Conservation (phyloP, 2,888 invertebrate genomes). For the Rhingia campestris region DNA sequence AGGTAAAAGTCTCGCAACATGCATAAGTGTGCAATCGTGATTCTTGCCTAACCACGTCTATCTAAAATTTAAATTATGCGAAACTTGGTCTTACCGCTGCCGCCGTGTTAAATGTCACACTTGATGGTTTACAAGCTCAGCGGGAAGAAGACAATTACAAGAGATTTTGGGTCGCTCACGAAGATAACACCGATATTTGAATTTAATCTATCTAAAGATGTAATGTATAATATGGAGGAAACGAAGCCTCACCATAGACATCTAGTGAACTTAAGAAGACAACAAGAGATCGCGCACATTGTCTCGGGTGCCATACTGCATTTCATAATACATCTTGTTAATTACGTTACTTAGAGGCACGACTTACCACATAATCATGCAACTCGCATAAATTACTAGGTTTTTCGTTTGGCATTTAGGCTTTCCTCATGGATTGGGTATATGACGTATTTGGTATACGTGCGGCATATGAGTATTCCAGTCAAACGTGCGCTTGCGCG, state of each 20-base stretch:
- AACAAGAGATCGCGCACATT: slow-evolving; percentile 31
- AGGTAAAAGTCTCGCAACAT: slow-evolving; percentile 45
- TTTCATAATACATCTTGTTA: slow-evolving; percentile 73
- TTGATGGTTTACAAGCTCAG: slow-evolving; percentile 54
- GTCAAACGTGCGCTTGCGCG: slow-evolving; percentile 58
- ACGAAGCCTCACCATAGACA: background rate
- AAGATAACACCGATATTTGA: slow-evolving; percentile 55
- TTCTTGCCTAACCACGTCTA: background rate
- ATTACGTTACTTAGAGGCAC: slow-evolving; percentile 69
- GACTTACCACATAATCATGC: slow-evolving; percentile 65
- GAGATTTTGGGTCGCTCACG: slow-evolving; percentile 54
- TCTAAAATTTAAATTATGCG: slow-evolving; percentile 25
- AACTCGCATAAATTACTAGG: slow-evolving; percentile 60
- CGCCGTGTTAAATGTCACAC: slow-evolving; percentile 68
- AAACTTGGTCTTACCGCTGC: slow-evolving; percentile 8
- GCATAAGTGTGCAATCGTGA: slow-evolving; percentile 26
- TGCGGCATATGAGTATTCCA: slow-evolving; percentile 37
- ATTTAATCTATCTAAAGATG: slow-evolving; percentile 16
- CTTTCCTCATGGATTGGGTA: slow-evolving; percentile 27
- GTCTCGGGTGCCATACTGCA: slow-evolving; percentile 44
- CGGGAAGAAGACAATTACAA: slow-evolving; percentile 14
- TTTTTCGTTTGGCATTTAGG: slow-evolving; percentile 39
- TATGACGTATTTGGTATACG: slow-evolving; percentile 7
- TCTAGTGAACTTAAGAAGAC: slow-evolving; percentile 19
- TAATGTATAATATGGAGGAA: background rate